Conservation (phyloP, 2,888 invertebrate species). For the Tiliacea aurago region DNA sequence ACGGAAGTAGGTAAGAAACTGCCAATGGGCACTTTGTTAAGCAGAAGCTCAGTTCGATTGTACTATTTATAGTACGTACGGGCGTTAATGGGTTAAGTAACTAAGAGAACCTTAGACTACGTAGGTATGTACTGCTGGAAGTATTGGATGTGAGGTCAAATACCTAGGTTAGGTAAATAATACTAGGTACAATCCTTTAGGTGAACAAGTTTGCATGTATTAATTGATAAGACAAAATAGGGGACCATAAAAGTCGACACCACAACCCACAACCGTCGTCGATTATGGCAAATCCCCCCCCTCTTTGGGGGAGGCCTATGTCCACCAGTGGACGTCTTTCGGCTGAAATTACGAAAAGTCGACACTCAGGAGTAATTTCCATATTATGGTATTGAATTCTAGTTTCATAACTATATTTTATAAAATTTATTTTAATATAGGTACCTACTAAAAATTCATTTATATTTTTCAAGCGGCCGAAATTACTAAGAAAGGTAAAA, state of each 20-base stretch:
- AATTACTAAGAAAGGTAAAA: conserved; percentile 66
- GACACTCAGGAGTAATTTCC: neutral
- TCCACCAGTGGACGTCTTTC: too few species aligned
- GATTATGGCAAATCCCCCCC: too few species aligned
- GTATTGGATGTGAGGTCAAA: neutral
- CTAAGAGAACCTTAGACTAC: neutral
- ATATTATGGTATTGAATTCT: neutral
- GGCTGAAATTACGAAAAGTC: too few species aligned
- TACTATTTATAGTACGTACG: too few species aligned
- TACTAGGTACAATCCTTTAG: neutral
- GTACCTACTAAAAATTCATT: conserved; percentile 12
- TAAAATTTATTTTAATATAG: too few species aligned
- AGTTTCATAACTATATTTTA: neutral
- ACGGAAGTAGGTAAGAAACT: conserved; percentile 75
- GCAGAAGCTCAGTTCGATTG: too few species aligned
- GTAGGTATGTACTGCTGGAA: neutral
- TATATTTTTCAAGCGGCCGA: conserved; percentile 68
- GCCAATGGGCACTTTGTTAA: too few species aligned
- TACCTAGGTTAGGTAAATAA: neutral
- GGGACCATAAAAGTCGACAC: neutral
- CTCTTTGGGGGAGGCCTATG: too few species aligned
- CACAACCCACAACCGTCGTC: too few species aligned
- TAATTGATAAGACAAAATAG: neutral
- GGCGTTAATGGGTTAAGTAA: too few species aligned
- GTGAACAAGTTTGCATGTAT: neutral